A percentile compares a stretch with the other conserved stretches of the same genome.
Evolutionary conservation across 1,140 invertebrate genomes (phyloP).

Genomic region (Diuraphis noxia): DNA sequence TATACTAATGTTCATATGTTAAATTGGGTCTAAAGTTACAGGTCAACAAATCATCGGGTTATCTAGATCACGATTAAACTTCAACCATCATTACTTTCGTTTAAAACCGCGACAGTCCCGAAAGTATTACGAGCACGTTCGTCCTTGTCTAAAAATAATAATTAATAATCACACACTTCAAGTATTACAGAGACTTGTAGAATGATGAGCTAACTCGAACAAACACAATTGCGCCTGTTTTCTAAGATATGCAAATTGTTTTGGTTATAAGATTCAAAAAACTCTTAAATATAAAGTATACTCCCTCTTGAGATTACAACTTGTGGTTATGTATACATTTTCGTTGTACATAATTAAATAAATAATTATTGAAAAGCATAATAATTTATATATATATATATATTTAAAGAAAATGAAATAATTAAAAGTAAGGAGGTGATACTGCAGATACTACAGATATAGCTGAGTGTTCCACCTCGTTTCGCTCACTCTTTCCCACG

Average conservation of each 20-base stretch:
- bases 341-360: background rate
- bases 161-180: constrained; percentile 39
- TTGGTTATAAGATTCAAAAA: background rate
- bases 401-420: background rate
- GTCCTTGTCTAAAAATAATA: background rate
- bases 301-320: background rate
- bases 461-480: background rate
- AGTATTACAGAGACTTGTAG: background rate
- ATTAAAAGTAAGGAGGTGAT: background rate
- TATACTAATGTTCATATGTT: background rate
- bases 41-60: background rate
- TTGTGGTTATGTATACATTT: background rate
- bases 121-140: background rate
- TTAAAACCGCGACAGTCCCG: background rate
- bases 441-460: background rate
- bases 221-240: constrained; percentile 24
- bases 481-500: background rate
- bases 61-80: constrained; percentile 6
- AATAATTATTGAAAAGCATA: background rate
- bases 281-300: background rate
- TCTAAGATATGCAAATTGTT: constrained; percentile 16
- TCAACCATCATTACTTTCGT: background rate
- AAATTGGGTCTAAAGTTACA: background rate
- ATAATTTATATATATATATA: background rate
- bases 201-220: background rate